These are phyloP conservation scores for Drosophila teissieri DNA, from an alignment of 1,140 invertebrate species.

Conservation along the genomic window DNA sequence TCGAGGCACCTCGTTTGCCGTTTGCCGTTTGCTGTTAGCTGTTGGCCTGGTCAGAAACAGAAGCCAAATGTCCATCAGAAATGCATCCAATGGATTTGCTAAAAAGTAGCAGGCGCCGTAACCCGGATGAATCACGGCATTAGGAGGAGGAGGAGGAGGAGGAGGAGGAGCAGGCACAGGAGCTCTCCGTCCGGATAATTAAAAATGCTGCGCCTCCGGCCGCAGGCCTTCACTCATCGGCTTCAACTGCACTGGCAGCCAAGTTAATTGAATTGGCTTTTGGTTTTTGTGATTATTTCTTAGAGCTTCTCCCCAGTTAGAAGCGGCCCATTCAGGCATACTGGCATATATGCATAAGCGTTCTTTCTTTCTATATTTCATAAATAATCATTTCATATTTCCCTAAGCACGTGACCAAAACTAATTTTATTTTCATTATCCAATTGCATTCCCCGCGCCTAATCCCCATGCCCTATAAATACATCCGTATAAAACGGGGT, in stretches of 20 bases:
- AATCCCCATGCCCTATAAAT: constrained; percentile 44
- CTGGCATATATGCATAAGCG: neutral
- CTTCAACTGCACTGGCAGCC: constrained; percentile 56
- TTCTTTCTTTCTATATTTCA: constrained; percentile 12
- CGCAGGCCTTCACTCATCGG: constrained; percentile 56
- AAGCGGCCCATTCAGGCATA: constrained; percentile 1
- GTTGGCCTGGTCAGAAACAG: constrained; percentile 66
- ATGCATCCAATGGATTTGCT: constrained; percentile 70
- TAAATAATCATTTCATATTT: constrained; percentile 67
- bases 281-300: constrained; percentile 22
- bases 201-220: constrained; percentile 60
- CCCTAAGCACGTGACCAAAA: constrained; percentile 69
- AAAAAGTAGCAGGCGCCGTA: constrained; percentile 45
- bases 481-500: constrained; percentile 39
- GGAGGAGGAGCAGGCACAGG: neutral
- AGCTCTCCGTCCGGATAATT: constrained; percentile 53
- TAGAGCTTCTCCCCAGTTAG: constrained; percentile 1
- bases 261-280: constrained; percentile 64
- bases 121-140: constrained; percentile 8
- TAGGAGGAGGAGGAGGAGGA: neutral
- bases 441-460: constrained; percentile 36
- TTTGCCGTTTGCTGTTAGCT: neutral
- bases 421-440: constrained; percentile 74
- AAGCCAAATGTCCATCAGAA: constrained; percentile 71
- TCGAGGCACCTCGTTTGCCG: constrained; percentile 14